Evolutionary conservation across 2,113 vertebrate genomes (phyloP), one percentile per base, ranked within the genome.

Genomic region (Pleuronectes platessa): DNA sequence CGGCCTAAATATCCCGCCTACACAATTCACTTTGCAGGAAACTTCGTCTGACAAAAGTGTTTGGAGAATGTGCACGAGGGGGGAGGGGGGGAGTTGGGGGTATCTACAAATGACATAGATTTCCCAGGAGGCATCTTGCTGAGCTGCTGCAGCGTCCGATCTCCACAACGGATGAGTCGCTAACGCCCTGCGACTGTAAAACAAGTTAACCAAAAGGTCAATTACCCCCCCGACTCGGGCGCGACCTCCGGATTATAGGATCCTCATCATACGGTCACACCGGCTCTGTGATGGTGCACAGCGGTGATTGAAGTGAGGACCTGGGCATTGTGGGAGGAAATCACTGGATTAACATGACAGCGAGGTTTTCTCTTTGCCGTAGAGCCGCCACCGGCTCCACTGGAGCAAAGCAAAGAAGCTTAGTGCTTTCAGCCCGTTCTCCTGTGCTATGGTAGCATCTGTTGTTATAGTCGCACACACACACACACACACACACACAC

Each of bases 331-430:
- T 79, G 77, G 71, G 81, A 86, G 82, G 71, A 85, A 90, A 80
- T 83, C 74, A 85, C 86, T 87, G 86, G 83, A 90, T 92, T 92
- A 88, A 84, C 75, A 68, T 64, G 58, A 71, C 68, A 9, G 76
- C 76, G 20, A 65, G 68, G 74, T 73, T 81, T 76, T 76, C 78
- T 77, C 61, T 65, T 69, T 27, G 15, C 40, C 54, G 61, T 81
- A 83, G 86, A 75, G 71, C 83, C 8, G 15, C 27, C 69, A 54
- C 58, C 71, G 4, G 86, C 76, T 79, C 58, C 79, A 61, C 56
- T 17, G 42, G 76, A 64, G 69, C 80, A 68, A 70, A 68, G 82
- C 61, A 92, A 89, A 93, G 88, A 68, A 90, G 90, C 86, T 91
- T 89, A 91, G 65, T 56, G 87, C 86, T 84, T 82, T 88, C 76